phyloP scores from a whole-genome alignment of 1,140 invertebrate genomes.

The Ceratina calcarata region DNA sequence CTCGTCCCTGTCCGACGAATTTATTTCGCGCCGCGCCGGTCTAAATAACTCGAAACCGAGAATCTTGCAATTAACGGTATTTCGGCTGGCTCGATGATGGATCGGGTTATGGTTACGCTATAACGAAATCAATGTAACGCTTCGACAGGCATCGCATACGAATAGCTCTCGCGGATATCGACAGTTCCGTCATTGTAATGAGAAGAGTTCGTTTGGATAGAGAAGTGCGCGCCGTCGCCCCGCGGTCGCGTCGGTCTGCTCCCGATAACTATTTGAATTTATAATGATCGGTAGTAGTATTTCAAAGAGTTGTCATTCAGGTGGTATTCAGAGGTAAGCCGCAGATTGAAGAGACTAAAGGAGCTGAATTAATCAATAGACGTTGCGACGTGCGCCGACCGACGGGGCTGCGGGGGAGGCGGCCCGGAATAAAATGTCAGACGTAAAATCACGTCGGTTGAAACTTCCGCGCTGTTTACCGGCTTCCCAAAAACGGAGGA shows the following conservation, averaged over 20 bases:
- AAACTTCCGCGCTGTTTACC: neutral
- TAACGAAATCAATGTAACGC: slow-evolving; percentile 48
- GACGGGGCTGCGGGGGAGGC: too few relatives aligned
- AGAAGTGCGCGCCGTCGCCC: slow-evolving; percentile 2
- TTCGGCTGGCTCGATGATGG: slow-evolving; percentile 9
- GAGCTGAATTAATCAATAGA: slow-evolving; percentile 39
- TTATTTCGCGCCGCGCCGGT: too few relatives aligned
- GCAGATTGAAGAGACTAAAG: slow-evolving; percentile 2
- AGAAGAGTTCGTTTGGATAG: slow-evolving; percentile 45
- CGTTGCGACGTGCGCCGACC: neutral
- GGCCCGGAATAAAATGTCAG: slow-evolving; percentile 13
- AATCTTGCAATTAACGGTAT: neutral
- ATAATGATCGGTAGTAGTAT: slow-evolving; percentile 30
- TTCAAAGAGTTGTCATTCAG: slow-evolving; percentile 21
- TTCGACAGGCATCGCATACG: slow-evolving; percentile 51
- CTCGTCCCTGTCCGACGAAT: too few relatives aligned
- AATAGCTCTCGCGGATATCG: slow-evolving; percentile 51
- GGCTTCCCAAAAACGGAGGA: neutral
- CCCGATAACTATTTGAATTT: slow-evolving; percentile 59
- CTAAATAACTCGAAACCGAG: neutral
- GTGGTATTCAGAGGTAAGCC: neutral
- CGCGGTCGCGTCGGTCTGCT: neutral
- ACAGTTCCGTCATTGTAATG: slow-evolving; percentile 55
- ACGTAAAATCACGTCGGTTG: neutral
- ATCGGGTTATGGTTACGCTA: slow-evolving; percentile 43